These are phyloP conservation scores for Polyploca ridens DNA, from an alignment of 2,888 invertebrate genomes.

Conservation along the genomic window DNA sequence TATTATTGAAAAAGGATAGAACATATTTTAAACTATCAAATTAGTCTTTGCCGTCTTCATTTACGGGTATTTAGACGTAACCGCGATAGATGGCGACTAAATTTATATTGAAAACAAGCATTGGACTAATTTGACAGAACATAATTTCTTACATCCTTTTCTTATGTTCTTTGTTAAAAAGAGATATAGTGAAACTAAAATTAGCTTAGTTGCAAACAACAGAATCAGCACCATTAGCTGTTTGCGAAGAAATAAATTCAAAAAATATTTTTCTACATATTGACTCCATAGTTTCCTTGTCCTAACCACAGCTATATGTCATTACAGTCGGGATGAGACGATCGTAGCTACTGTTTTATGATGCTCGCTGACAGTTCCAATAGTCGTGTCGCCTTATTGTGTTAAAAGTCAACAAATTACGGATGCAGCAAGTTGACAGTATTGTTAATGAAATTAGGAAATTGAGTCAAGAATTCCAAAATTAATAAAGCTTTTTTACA, in stretches of 20 bases:
- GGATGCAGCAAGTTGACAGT: conserved; percentile 22
- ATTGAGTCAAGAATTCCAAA: conserved; percentile 26
- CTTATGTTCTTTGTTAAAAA: no score
- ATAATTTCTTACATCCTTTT: no score
- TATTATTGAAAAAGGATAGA: no score
- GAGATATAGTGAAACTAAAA: no score
- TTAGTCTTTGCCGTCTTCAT: no score
- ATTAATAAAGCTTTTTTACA: conserved; percentile 13
- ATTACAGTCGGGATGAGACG: conserved; percentile 48
- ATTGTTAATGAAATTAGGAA: conserved; percentile 37
- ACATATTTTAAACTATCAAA: no score
- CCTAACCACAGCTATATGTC: conserved; percentile 48
- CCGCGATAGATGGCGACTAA: no score
- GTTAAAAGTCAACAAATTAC: conserved; percentile 36
- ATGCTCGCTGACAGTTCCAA: conserved; percentile 67
- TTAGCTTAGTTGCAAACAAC: no score
- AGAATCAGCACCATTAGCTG: no score
- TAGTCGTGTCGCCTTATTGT: conserved; percentile 50
- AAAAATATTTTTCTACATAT: not conserved
- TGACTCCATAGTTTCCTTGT: conserved; percentile 37
- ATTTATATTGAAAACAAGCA: no score
- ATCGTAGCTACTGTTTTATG: conserved; percentile 69
- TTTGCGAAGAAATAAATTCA: not conserved
- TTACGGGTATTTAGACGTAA: no score
- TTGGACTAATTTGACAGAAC: no score